Base-by-base conservation (phyloP, 2,113 vertebrate species). In the Astatoreochromis straeleni region DNA sequence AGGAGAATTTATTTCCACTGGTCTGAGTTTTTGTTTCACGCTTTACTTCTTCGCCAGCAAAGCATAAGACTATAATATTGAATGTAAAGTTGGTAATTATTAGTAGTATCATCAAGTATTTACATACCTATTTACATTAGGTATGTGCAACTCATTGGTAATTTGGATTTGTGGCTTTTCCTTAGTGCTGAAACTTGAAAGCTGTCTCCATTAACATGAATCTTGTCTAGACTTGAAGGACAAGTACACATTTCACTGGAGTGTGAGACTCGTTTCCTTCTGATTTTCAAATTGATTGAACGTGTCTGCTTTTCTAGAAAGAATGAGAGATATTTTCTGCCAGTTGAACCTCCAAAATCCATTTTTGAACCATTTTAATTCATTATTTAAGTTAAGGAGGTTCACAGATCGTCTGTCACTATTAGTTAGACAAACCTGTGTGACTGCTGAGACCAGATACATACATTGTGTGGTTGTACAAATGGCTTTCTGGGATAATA, bases 371-470 rank as follows among this genome's bases (percentile, higher is more conserved):
- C 33, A 11, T n/a, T 65, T 38, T 65, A 8, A 60, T 65, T 7
- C 11, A 12, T 40, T 38, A 13, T 65, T 65, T n/a, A 65, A 21
- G 31, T 7, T 13, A 7, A 21, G 1, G 2, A 68, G 33, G 19
- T 40, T 68, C 11, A 68, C 33, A 17, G 40, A 29, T 75, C 2
- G 2, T 42, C 5, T 75, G 5, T 47, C 68, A 5, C 13, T 29
- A 10, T 9, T n/a, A 9, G 7, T 6, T 12, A 26, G 35, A 38
- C 35, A 24, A n/a, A 70, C 35, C 0, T 0, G 2, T 24, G 7
- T 42, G 7, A 70, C 35, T 42, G 35, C 65, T 6, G 35, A 42
- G 35, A 24, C n/a, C 38, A 70, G 38, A 42, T 42, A 16, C 7
- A 68, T 3, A n/a, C 60, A 2, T 10, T 63, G 9, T 12, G n/a